Percentiles rank a stretch among this genome's conserved stretches.
phyloP scores from a whole-genome alignment of 1,140 invertebrate genomes.

The Cherax destructor region DNA sequence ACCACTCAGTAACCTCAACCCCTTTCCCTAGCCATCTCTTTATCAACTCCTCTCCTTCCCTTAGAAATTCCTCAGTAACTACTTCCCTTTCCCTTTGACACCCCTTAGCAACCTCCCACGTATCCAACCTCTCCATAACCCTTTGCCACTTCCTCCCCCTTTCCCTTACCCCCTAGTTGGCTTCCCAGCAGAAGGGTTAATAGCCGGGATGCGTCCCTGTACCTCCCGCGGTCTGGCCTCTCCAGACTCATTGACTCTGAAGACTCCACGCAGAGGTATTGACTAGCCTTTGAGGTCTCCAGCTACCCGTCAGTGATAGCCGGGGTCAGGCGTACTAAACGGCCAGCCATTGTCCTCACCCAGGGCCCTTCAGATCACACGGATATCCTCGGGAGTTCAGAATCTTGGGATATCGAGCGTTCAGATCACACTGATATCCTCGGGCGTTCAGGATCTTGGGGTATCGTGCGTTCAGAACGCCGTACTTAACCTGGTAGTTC shows the following conservation, averaged over 20 bases:
- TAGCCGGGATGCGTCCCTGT: conserved; percentile 12
- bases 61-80: too few species aligned
- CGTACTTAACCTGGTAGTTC: too few species aligned
- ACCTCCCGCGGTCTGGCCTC: conserved; percentile 34
- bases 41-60: too few species aligned
- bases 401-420: too few species aligned
- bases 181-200: conserved; percentile 48
- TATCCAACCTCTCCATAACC: neutral
- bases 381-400: too few species aligned
- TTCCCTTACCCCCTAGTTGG: neutral
- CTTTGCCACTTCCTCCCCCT: neutral
- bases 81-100: too few species aligned
- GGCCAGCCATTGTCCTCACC: conserved; percentile 9
- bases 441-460: too few species aligned
- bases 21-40: too few species aligned
- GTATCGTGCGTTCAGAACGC: too few species aligned
- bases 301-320: conserved; percentile 33
- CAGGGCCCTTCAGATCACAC: neutral
- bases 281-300: conserved; percentile 26
- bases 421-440: too few species aligned
- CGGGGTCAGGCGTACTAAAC: conserved; percentile 20
- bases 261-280: conserved; percentile 50
- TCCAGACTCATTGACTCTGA: conserved; percentile 43
- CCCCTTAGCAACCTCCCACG: too few species aligned
- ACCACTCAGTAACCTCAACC: too few species aligned